phyloP scores from a whole-genome alignment of 2,888 invertebrate species.

The Hermaeophaga mercurialis region DNA sequence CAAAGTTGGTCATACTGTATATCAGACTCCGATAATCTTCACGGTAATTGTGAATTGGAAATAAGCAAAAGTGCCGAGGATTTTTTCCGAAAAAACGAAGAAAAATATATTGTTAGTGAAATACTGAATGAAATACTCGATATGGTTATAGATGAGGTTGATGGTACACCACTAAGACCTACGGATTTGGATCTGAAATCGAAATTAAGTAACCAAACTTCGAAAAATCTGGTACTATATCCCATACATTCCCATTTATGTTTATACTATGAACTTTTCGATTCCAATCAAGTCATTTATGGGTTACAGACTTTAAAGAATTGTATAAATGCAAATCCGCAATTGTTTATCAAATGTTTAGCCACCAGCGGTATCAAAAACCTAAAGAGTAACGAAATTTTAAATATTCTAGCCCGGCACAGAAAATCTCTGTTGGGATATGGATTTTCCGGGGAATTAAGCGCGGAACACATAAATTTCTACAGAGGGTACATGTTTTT shows the following conservation, averaged over 20 bases:
- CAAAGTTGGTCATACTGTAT: constrained; percentile 64
- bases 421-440: constrained; percentile 79
- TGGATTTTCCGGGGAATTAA: constrained; percentile 68
- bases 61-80: constrained; percentile 70
- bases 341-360: constrained; percentile 74
- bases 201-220: constrained; percentile 41
- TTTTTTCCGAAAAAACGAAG: constrained; percentile 64
- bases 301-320: constrained; percentile 76
- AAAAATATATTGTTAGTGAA: constrained; percentile 60
- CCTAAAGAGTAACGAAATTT: constrained; percentile 61
- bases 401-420: constrained; percentile 73
- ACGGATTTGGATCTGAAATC: constrained; percentile 48
- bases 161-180: constrained; percentile 35
- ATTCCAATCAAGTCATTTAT: constrained; percentile 74
- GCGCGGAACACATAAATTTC: constrained; percentile 68
- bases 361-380: constrained; percentile 74
- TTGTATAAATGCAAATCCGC: constrained; percentile 71
- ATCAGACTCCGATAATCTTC: constrained; percentile 57
- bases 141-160: constrained; percentile 55
- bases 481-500: constrained; percentile 81
- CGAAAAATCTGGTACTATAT: constrained; percentile 62
- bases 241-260: constrained; percentile 84
- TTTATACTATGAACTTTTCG: constrained; percentile 79
- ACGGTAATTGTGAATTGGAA: constrained; percentile 57
- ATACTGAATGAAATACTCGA: constrained; percentile 66